phyloP scores from a whole-genome alignment of 2,888 invertebrate genomes.

The Eristalis tenax region DNA sequence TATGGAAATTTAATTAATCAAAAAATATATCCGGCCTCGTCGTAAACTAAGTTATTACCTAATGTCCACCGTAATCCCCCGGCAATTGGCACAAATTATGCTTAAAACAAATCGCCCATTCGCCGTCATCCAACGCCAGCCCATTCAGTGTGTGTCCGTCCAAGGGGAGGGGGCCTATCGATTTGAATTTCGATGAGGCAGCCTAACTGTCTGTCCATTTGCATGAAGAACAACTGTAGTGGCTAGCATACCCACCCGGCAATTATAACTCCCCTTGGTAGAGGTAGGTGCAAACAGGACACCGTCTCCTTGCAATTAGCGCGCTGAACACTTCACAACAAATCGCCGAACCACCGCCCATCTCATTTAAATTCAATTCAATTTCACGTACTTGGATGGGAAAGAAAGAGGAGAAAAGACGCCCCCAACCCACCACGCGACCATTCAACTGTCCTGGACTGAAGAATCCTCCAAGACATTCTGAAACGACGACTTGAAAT shows the following conservation, averaged over 20 bases:
- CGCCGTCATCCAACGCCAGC: neutral
- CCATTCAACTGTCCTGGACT: neutral
- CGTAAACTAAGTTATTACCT: constrained; percentile 60
- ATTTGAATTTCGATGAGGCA: constrained; percentile 35
- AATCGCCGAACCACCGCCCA: constrained; percentile 11
- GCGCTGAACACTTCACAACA: neutral
- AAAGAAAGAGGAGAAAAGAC: neutral
- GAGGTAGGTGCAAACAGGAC: constrained; percentile 33
- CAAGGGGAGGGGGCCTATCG: neutral
- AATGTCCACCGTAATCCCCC: constrained; percentile 51
- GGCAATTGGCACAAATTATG: constrained; percentile 62
- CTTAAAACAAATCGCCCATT: constrained; percentile 37
- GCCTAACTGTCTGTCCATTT: constrained; percentile 41
- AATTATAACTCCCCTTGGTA: constrained; percentile 9
- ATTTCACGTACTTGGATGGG: constrained; percentile 33
- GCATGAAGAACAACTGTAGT: constrained; percentile 36
- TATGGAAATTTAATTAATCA: constrained; percentile 69
- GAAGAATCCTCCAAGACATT: neutral
- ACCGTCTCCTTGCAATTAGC: constrained; percentile 22
- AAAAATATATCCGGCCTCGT: constrained; percentile 38
- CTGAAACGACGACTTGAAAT: constrained; percentile 36
- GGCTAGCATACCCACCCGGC: constrained; percentile 11
- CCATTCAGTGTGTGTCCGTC: neutral
- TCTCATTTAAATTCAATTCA: constrained; percentile 67
- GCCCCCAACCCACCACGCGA: neutral